Conservation (phyloP, 2,888 invertebrate genomes). For the Tenthredo amoena region DNA sequence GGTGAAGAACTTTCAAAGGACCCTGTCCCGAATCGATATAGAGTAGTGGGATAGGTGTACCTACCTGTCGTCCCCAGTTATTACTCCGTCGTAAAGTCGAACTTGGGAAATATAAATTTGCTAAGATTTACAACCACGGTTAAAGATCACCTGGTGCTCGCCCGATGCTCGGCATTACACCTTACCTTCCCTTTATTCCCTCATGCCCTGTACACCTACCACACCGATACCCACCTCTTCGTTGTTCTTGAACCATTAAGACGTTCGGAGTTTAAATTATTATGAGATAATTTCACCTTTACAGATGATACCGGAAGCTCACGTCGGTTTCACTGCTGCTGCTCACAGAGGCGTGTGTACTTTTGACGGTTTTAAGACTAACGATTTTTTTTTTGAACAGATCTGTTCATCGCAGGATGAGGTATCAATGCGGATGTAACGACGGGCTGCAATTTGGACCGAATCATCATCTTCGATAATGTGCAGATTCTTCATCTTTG, state of each 20-base stretch:
- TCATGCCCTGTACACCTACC: neutral
- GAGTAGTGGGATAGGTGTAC: neutral
- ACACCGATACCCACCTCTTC: neutral
- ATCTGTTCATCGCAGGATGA: neutral
- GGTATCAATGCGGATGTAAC: neutral
- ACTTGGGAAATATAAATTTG: constrained; percentile 35
- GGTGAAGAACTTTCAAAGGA: constrained; percentile 19
- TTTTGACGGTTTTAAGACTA: constrained; percentile 5
- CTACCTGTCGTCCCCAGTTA: constrained; percentile 23
- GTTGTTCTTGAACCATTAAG: neutral
- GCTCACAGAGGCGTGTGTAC: neutral
- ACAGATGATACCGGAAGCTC: constrained; percentile 21
- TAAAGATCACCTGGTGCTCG: constrained; percentile 27
- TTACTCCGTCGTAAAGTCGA: constrained; percentile 44
- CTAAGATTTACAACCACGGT: constrained; percentile 37
- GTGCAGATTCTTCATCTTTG: neutral
- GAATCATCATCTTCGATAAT: neutral
- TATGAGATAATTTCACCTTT: constrained; percentile 24
- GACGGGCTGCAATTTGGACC: neutral
- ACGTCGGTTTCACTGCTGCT: neutral
- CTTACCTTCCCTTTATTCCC: neutral
- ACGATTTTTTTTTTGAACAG: neutral
- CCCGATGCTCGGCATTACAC: neutral
- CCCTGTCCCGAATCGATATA: constrained; percentile 11
- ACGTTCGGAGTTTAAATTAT: neutral